Base-by-base conservation (phyloP, 2,888 invertebrate genomes). In the Acanthococcus lagerstroemiae region DNA sequence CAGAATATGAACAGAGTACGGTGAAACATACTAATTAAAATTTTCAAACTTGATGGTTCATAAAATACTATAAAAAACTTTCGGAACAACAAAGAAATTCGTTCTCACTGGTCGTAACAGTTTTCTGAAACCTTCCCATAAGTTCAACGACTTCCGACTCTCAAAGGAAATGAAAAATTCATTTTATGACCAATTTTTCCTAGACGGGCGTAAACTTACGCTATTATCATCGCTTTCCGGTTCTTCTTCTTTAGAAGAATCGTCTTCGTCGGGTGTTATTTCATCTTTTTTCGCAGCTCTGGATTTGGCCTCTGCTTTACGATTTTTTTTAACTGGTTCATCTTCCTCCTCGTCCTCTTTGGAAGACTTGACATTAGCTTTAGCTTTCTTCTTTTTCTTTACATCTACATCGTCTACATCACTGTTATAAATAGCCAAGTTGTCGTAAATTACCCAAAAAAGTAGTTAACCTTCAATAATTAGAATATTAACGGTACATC, bases 291-390 rank as follows among this genome's bases (percentile, higher is more conserved):
- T 45, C 4, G 46, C 46, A 5, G 15, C 19, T 5, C 15, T 45
- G 9, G 22, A 27, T 58, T 58, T 58, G 1, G 58, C 17, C 17
- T 46, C 48, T n/a, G n/a, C n/a, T 26, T 58, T 58, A 17, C 19
- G 58, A 48, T 58, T 58, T 48, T 58, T 58, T 6, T 17, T 25
- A n/a, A n/a, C n/a, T n/a, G n/a, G n/a, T n/a, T 37, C n/a, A 37
- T n/a, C 37, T 9, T 9, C 37, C 12, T 37, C 37, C 12, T n/a
- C n/a, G 37, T 37, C 37, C n/a, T 37, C 37, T 37, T 9, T 15
- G 37, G 37, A 9, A 15, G 37, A 37, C n/a, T 37, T 37, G 12
- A 1, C 12, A 15, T 2, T n/a, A 9, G 37, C n/a, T 9, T 9
- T 9, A 15, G 12, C 12, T 37, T 25, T 58, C 58, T n/a, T 45